Percentiles rank a stretch among this genome's conserved stretches.
phyloP scores from a whole-genome alignment of 2,888 invertebrate species.

The Pseudococcus longispinus region DNA sequence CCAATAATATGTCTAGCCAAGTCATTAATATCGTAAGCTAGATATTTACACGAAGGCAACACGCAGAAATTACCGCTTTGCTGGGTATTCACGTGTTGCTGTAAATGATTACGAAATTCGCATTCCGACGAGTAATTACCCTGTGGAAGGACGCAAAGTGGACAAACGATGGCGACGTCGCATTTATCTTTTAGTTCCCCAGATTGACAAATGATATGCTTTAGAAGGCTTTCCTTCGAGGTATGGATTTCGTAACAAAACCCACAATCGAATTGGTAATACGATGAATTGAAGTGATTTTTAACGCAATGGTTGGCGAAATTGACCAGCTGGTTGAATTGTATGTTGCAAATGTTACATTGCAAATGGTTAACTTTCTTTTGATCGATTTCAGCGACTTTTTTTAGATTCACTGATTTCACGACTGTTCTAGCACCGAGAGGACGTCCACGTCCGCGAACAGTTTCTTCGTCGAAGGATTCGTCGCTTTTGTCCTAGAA shows the following conservation, averaged over 20 bases:
- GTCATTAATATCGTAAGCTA: slow-evolving; percentile 42
- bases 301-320: slow-evolving; percentile 46
- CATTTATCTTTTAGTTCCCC: slow-evolving; percentile 3
- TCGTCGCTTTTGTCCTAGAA: not conserved
- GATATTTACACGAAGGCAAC: slow-evolving; percentile 47
- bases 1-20: slow-evolving; percentile 42
- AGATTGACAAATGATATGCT: slow-evolving; percentile 32
- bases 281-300: slow-evolving; percentile 42
- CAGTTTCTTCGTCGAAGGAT: slow-evolving; percentile 22
- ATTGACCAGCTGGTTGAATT: slow-evolving; percentile 40
- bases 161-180: slow-evolving; percentile 44
- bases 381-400: slow-evolving; percentile 50
- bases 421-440: slow-evolving; percentile 50
- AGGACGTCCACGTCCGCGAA: slow-evolving; percentile 49
- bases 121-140: slow-evolving; percentile 37
- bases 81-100: slow-evolving; percentile 25
- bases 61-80: slow-evolving; percentile 21
- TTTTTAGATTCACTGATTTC: slow-evolving; percentile 47
- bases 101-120: slow-evolving; percentile 41
- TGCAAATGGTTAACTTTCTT: slow-evolving; percentile 37
- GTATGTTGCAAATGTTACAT: slow-evolving; percentile 47
- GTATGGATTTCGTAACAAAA: slow-evolving; percentile 52
- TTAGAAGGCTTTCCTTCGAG: slow-evolving; percentile 31
- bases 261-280: slow-evolving; percentile 48
- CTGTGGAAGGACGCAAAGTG: slow-evolving; percentile 45